phyloP scores from a whole-genome alignment of 2,797 vertebrate genomes.

The Channallabes apus region DNA sequence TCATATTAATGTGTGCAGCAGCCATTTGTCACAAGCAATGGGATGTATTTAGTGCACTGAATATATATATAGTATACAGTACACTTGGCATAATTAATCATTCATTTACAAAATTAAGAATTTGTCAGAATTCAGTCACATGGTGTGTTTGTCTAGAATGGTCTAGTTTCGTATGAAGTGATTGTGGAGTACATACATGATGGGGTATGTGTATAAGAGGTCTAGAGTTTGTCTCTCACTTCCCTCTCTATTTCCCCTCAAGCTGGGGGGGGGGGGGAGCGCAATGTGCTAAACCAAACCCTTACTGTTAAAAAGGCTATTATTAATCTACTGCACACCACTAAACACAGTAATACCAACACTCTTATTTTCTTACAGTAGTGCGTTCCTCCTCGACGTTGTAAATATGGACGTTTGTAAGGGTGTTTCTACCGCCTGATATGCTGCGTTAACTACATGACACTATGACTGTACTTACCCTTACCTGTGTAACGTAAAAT shows the following conservation, averaged over 20 bases:
- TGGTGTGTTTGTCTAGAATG: not conserved
- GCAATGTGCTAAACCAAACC: constrained; percentile 75
- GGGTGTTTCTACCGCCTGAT: not conserved
- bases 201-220: constrained; percentile 54
- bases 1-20: not conserved
- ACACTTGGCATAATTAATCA: no score
- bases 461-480: not conserved
- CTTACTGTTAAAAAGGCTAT: constrained; percentile 78
- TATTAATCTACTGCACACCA: constrained; percentile 67
- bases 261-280: constrained; percentile 65
- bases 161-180: constrained; percentile 38
- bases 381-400: constrained; percentile 23
- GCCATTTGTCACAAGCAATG: not conserved
- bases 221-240: constrained; percentile 75
- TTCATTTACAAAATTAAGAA: not conserved
- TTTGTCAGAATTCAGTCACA: not conserved
- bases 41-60: not conserved
- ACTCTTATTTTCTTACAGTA: constrained; percentile 9
- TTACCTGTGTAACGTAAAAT: not conserved
- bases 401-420: constrained; percentile 8
- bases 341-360: constrained; percentile 11
- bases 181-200: constrained; percentile 36
- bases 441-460: no score
- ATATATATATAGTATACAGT: no score
- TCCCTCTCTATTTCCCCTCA: constrained; percentile 79